Conservation (phyloP, 1,140 invertebrate species). For the Drosophila yakuba region DNA sequence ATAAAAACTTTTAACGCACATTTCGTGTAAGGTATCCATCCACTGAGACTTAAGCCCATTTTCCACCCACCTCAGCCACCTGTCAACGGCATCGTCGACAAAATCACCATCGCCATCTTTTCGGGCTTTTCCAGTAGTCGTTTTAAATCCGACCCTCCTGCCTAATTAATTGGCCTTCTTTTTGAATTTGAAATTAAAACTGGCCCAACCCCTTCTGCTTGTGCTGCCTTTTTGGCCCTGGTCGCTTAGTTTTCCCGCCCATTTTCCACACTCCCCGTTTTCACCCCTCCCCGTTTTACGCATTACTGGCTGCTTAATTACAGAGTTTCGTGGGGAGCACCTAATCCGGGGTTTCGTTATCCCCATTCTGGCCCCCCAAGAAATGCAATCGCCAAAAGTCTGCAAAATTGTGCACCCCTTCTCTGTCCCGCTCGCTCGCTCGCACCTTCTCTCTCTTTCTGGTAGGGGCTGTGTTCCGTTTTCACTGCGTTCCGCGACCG, state of each 20-base stretch:
- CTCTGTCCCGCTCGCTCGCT: constrained; percentile 2
- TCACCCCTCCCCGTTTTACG: constrained; percentile 10
- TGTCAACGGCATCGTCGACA: constrained; percentile 44
- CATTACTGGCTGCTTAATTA: constrained; percentile 64
- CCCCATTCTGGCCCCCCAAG: not conserved
- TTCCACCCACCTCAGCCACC: constrained; percentile 27
- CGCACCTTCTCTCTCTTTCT: not conserved
- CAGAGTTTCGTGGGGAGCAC: constrained; percentile 40
- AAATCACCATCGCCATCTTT: constrained; percentile 9
- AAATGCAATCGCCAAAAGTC: constrained; percentile 42
- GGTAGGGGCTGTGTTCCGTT: constrained; percentile 42
- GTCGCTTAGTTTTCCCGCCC: constrained; percentile 3
- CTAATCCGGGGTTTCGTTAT: constrained; percentile 26
- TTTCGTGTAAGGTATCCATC: constrained; percentile 4
- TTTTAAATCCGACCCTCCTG: constrained; percentile 62
- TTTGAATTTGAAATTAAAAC: constrained; percentile 76
- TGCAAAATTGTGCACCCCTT: constrained; percentile 13
- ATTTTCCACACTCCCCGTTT: constrained; percentile 2
- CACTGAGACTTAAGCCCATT: not conserved
- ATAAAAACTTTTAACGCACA: constrained; percentile 25
- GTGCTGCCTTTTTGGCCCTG: not conserved
- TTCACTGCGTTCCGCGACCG: constrained; percentile 52
- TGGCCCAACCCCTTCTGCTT: constrained; percentile 28
- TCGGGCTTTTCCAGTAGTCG: constrained; percentile 8
- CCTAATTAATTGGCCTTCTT: constrained; percentile 78